Conservation (phyloP, 2,888 invertebrate genomes). For the Cantharis flavilabris region DNA sequence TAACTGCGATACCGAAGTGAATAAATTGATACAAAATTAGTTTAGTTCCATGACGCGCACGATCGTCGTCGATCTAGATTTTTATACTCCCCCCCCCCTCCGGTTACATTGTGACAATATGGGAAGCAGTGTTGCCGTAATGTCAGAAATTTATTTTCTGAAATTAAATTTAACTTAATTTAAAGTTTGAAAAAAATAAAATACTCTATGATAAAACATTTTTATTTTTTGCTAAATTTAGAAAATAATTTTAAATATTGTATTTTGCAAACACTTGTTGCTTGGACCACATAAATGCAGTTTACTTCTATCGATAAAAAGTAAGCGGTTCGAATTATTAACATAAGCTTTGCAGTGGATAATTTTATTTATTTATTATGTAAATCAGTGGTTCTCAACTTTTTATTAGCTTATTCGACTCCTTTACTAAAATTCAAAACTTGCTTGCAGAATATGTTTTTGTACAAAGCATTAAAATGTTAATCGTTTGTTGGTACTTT, state of each 20-base stretch:
- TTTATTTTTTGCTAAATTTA: background rate
- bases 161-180: too few species aligned
- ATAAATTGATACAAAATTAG: background rate
- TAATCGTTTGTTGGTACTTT: background rate
- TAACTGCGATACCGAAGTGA: background rate
- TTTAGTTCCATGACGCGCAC: too few species aligned
- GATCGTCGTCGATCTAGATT: too few species aligned
- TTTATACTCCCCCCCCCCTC: too few species aligned
- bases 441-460: background rate
- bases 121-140: too few species aligned
- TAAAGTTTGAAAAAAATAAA: too few species aligned
- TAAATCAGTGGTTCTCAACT: background rate
- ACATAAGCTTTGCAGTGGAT: background rate
- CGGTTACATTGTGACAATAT: too few species aligned
- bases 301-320: background rate
- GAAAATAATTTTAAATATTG: background rate
- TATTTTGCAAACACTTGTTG: background rate
- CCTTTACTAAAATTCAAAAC: background rate
- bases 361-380: background rate
- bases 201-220: too few species aligned
- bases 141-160: too few species aligned
- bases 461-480: background rate
- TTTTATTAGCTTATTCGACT: background rate
- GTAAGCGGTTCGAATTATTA: background rate
- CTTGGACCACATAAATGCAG: background rate